phyloP scores from a whole-genome alignment of 2,113 vertebrate species.

The Tympanuchus pallidicinctus region DNA sequence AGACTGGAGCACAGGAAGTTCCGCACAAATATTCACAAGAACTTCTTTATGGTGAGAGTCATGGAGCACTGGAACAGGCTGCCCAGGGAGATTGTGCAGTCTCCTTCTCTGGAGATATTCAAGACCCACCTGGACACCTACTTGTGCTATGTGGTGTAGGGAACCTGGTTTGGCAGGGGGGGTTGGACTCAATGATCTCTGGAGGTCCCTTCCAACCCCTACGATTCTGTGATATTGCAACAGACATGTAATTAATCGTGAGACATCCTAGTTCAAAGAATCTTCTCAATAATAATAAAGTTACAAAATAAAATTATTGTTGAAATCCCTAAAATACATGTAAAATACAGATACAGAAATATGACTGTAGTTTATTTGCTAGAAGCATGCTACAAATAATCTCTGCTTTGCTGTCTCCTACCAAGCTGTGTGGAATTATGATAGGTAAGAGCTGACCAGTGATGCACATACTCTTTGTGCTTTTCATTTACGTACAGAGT shows the following conservation, averaged over 20 bases:
- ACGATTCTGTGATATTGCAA: not conserved
- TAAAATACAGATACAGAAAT: not conserved
- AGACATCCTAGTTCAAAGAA: constrained; percentile 1
- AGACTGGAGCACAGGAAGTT: no score
- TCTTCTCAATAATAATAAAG: not conserved
- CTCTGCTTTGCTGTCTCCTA: not conserved
- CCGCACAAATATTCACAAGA: no score
- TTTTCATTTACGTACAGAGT: constrained; percentile 16
- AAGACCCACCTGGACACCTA: no score
- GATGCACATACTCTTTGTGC: not conserved
- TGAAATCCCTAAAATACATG: not conserved
- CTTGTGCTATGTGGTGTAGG: no score
- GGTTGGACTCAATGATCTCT: no score
- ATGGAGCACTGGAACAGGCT: no score
- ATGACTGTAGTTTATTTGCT: not conserved
- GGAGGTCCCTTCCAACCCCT: no score
- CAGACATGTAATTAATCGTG: constrained; percentile 37
- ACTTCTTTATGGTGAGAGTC: no score
- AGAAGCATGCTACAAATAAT: not conserved
- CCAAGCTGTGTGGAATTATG: not conserved
- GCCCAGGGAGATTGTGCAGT: no score
- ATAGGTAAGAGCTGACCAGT: not conserved
- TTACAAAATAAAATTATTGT: not conserved
- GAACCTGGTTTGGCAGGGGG: no score
- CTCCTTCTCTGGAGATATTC: no score